Evolutionary conservation across 1,140 invertebrate species (phyloP).

Genomic region (Psix sp.): DNA sequence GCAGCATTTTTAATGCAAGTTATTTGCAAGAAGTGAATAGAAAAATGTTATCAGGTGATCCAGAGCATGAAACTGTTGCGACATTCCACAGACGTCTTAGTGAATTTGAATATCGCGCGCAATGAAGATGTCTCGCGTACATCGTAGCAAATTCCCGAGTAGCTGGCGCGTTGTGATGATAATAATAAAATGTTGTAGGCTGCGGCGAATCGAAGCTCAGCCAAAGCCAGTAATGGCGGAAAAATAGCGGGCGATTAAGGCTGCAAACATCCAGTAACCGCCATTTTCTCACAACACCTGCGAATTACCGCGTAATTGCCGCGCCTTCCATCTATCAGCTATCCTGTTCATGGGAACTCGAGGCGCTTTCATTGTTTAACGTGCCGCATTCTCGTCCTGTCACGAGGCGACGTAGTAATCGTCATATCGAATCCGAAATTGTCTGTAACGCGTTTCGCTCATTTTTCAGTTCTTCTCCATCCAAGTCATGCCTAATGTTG

Average conservation of each 20-base stretch:
- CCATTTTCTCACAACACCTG: conserved; percentile 76
- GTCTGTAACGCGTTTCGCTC: conserved; percentile 55
- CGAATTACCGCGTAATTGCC: conserved; percentile 76
- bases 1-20: too few species aligned
- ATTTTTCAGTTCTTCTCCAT: conserved; percentile 5
- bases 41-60: conserved; percentile 10
- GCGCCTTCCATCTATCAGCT: conserved; percentile 69
- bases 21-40: too few species aligned
- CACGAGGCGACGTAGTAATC: conserved; percentile 64
- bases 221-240: conserved; percentile 73
- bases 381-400: conserved; percentile 52
- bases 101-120: conserved; percentile 39
- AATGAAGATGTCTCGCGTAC: conserved; percentile 44
- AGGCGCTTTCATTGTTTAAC: conserved; percentile 72
- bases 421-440: conserved; percentile 73
- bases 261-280: conserved; percentile 72
- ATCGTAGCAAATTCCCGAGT: conserved; percentile 38
- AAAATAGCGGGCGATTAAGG: conserved; percentile 76
- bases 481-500: too few species aligned
- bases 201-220: conserved; percentile 58
- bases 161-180: conserved; percentile 40
- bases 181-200: conserved; percentile 52
- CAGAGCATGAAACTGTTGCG: conserved; percentile 13
- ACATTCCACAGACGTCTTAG: conserved; percentile 9
- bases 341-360: conserved; percentile 73